phyloP scores from a whole-genome alignment of 2,797 vertebrate genomes.

The Sebastes elongatus region DNA sequence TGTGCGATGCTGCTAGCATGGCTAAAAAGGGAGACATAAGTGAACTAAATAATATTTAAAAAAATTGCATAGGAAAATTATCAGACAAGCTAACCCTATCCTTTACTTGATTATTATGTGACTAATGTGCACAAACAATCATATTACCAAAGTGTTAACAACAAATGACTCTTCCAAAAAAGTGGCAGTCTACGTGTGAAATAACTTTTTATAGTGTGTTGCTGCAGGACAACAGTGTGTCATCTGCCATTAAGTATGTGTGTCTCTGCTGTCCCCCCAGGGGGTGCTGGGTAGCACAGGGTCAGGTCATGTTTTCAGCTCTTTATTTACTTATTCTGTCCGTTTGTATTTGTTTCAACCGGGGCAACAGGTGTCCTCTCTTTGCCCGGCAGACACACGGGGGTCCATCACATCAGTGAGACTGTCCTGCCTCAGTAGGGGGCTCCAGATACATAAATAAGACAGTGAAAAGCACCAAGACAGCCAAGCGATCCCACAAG shows the following conservation, averaged over 20 bases:
- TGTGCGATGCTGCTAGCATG: neutral
- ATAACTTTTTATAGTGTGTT: constrained; percentile 14
- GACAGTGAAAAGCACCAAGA: neutral
- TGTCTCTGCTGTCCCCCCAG: constrained; percentile 56
- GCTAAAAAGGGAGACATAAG: neutral
- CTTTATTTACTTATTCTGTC: constrained; percentile 77
- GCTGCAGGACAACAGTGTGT: constrained; percentile 69
- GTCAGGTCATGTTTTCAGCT: constrained; percentile 69
- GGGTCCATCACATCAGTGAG: neutral
- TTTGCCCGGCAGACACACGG: constrained; percentile 1
- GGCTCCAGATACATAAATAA: neutral
- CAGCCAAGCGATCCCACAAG: neutral
- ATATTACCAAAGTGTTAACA: constrained; percentile 3
- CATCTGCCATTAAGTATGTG: constrained; percentile 66
- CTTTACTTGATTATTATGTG: neutral
- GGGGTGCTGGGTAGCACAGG: constrained; percentile 42
- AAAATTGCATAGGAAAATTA: too few species aligned
- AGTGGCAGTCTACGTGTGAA: neutral
- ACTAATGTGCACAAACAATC: constrained; percentile 6
- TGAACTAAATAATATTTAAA: neutral
- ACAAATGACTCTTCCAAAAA: neutral
- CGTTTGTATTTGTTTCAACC: constrained; percentile 45
- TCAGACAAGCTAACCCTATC: neutral
- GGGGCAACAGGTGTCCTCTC: constrained; percentile 54
- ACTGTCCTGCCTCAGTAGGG: constrained; percentile 1